Base-by-base conservation (phyloP, 2,113 vertebrate species). In the Poeciliopsis turrubarensis region DNA sequence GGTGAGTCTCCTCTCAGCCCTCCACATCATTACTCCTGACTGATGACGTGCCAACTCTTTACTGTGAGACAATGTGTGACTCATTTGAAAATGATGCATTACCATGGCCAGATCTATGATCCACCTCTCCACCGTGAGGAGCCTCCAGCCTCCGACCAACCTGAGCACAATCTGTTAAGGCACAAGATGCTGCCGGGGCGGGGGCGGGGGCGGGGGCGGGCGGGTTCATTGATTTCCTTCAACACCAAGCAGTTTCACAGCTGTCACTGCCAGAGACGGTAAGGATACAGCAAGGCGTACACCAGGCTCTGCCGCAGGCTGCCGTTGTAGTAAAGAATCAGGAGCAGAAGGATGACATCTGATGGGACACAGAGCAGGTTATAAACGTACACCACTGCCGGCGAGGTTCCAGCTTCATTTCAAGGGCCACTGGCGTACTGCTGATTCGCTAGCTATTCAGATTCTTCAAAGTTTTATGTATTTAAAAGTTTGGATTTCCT, bases 91-190 rank as follows among this genome's bases (percentile, higher is more conserved):
- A 14, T 15, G 63, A 72, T 74, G 66, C 72, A 84, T 94, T 81
- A 95, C 97, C 97, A 98, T 96, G 13, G 97, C 95, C 86, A 95
- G 73, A 81, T 99, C 97, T 64, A 98, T 92, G 90, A 98, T 92
- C 95, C 96, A 96, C 87, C 95, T 97, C 73, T 92, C 91, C 85
- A 98, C 78, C 0, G 95, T 90, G 31, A 99, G 89, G 34, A 96
- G 3, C 69, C 96, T 95, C 97, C 97, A 98, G 9, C 93, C 93
- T 0, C 85, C 93, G 12, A 94, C 84, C 19, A 95, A 96, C 80
- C 97, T 99, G 86, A 27, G 3, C 75, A 62, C 57, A 15, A 60
- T 5, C 29, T 3, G 83, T 94, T 78, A 93, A 91, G 90, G 81
- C 67, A 10, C 25, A 31, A 22, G 73, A 32, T 65, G 44, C 13